phyloP scores from a whole-genome alignment of 1,140 invertebrate genomes.

The Drosophila ercepeae region DNA sequence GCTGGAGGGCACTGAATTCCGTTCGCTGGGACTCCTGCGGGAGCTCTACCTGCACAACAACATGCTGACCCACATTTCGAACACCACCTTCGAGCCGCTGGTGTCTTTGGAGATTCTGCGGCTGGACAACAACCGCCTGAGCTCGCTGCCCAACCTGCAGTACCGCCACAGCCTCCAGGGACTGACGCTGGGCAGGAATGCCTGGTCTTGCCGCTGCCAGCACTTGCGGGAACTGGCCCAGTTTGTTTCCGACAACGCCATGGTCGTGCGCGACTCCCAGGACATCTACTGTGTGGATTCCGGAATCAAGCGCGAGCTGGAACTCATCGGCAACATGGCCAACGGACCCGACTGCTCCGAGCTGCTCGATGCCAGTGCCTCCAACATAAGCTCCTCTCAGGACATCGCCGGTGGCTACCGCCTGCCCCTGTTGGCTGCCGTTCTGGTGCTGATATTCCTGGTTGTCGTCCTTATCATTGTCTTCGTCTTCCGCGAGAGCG shows the following conservation, averaged over 20 bases:
- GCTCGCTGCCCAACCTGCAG: conserved; percentile 84
- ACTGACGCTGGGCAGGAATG: conserved; percentile 91
- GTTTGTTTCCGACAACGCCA: conserved; percentile 92
- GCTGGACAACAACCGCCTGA: conserved; percentile 92
- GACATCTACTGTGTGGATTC: conserved; percentile 93
- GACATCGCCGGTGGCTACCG: conserved; percentile 88
- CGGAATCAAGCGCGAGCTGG: conserved; percentile 89
- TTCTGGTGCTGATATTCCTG: conserved; percentile 89
- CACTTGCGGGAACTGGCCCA: conserved; percentile 93
- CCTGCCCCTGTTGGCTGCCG: conserved; percentile 91
- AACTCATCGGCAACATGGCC: conserved; percentile 86
- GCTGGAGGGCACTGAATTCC: conserved; percentile 93
- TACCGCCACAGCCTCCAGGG: conserved; percentile 86
- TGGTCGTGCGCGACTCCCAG: conserved; percentile 90
- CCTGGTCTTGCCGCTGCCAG: conserved; percentile 95
- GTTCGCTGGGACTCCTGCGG: conserved; percentile 89
- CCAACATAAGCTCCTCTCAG: conserved; percentile 89
- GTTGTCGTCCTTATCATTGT: conserved; percentile 90
- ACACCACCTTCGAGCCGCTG: conserved; percentile 90
- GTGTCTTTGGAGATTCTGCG: conserved; percentile 91
- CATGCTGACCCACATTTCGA: conserved; percentile 89
- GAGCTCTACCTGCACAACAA: conserved; percentile 95
- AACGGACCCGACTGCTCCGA: conserved; percentile 83
- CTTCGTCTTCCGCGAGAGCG: conserved; percentile 93
- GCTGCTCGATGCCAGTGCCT: conserved; percentile 88